Percentiles rank a stretch among this genome's conserved stretches.
phyloP scores from a whole-genome alignment of 2,888 invertebrate species.

The Epiperipatus broadwayi region DNA sequence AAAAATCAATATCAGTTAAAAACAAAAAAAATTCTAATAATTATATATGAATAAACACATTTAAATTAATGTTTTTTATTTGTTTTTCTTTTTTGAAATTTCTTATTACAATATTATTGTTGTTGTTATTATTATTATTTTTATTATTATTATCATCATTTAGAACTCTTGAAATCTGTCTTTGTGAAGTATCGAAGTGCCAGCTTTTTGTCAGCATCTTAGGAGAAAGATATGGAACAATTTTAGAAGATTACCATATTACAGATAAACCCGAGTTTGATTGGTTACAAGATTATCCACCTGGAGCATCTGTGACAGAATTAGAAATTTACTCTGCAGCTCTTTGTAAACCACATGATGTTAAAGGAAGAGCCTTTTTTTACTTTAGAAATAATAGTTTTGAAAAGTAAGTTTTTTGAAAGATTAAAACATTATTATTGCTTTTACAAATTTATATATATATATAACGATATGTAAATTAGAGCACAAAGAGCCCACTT shows the following conservation, averaged over 20 bases:
- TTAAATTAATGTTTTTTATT: neutral
- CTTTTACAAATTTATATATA: too few relatives aligned
- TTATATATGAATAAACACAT: too few relatives aligned
- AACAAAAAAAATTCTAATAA: too few relatives aligned
- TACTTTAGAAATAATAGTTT: conserved; percentile 25
- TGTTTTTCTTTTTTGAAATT: conserved; percentile 10
- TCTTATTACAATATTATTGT: conserved; percentile 11
- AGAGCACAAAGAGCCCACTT: too few relatives aligned
- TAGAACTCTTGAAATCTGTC: conserved; percentile 29
- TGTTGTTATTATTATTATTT: neutral
- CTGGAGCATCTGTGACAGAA: conserved; percentile 29
- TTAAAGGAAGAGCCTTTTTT: conserved; percentile 26
- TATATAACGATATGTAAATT: too few relatives aligned
- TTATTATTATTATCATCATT: conserved; percentile 12
- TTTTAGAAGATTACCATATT: conserved; percentile 23
- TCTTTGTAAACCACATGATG: conserved; percentile 18
- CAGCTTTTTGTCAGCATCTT: conserved; percentile 31
- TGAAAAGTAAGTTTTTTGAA: conserved; percentile 19
- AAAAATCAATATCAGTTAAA: too few relatives aligned
- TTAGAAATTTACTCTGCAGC: conserved; percentile 29
- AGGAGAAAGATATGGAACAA: conserved; percentile 30
- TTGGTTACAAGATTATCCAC: conserved; percentile 26
- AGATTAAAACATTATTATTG: conserved; percentile 15
- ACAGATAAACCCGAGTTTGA: conserved; percentile 24
- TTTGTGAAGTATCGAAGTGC: conserved; percentile 27